Base-by-base conservation (phyloP, 2,888 invertebrate genomes). In the Microctonus brassicae region DNA sequence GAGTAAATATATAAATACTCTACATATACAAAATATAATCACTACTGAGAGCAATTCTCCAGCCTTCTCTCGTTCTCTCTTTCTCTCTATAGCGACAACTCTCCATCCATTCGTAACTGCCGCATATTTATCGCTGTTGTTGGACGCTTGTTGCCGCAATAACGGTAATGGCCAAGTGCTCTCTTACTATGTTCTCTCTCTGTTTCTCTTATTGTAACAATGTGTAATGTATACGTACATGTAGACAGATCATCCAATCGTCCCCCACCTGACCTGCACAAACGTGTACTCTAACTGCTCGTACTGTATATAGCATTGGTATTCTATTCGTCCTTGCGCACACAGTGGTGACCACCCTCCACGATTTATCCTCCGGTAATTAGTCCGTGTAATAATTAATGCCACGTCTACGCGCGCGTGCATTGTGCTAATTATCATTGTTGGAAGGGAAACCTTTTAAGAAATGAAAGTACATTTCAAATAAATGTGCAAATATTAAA, bases 301-400 rank as follows among this genome's bases (percentile, higher is more conserved):
- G 36, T n/a, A n/a, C n/a, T n/a, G n/a, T n/a, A n/a, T n/a, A n/a
- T n/a, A 72, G 53, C 69, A 58, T 69, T 70, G 69, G 70, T 73
- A 68, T 47, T 17, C 47, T n/a, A 47, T 47, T 47, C 47, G 47
- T 17, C 71, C 58, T 33, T 7, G 47, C 9, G 47, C 47, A 47
- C 47, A 13, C 52, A 47, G 36, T 36, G 64, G 36, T 63, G 57
- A 62, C 65, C 69, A 57, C 69, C 26, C 34, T 65, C 58, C 83
- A 84, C 86, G 87, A 87, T 87, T 87, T 87, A 87, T 87, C 87
- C 86, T 84, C 81, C 83, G 84, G 84, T 87, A 87, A 87, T 87
- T 87, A 87, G 86, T 82, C 81, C 82, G 81, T 81, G 83, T 83
- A 87, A 87, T 87, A 87, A 87, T 87, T 87, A 87, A 87, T 87